Conservation (phyloP, 2,888 invertebrate genomes). For the Philhelius pedissequus region DNA sequence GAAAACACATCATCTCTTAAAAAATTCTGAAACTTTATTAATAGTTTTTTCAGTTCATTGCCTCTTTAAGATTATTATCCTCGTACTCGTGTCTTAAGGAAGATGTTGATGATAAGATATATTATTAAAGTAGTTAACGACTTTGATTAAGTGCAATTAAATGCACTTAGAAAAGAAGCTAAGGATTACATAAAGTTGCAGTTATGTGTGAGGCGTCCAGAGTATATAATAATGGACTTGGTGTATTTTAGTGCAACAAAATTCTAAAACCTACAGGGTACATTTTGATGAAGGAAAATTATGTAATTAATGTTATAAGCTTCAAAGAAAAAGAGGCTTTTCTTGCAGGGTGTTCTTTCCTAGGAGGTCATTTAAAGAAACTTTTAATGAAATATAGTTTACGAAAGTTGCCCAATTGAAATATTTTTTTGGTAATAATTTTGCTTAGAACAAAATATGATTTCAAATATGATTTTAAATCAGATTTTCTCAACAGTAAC, state of each 20-base stretch:
- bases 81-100: background rate
- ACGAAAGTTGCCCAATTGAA: too few relatives aligned
- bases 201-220: background rate
- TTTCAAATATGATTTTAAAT: too few relatives aligned
- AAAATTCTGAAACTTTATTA: slow-evolving; percentile 10
- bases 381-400: too few relatives aligned
- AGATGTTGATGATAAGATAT: slow-evolving; percentile 25
- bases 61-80: background rate
- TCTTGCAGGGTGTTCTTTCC: too few relatives aligned
- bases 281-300: background rate
- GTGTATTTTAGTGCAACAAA: background rate
- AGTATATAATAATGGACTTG: background rate
- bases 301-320: too few relatives aligned
- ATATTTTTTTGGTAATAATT: too few relatives aligned
- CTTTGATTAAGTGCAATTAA: slow-evolving; percentile 40
- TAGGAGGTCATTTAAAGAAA: too few relatives aligned
- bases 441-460: too few relatives aligned
- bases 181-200: background rate
- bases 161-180: slow-evolving; percentile 34
- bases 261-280: background rate
- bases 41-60: background rate
- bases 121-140: slow-evolving; percentile 37
- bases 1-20: background rate
- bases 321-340: too few relatives aligned
- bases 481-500: too few relatives aligned